A percentile compares a stretch with the other conserved stretches of the same genome.
Conservation (phyloP, 2,888 invertebrate genomes). For the Drosophila subsilvestris region DNA sequence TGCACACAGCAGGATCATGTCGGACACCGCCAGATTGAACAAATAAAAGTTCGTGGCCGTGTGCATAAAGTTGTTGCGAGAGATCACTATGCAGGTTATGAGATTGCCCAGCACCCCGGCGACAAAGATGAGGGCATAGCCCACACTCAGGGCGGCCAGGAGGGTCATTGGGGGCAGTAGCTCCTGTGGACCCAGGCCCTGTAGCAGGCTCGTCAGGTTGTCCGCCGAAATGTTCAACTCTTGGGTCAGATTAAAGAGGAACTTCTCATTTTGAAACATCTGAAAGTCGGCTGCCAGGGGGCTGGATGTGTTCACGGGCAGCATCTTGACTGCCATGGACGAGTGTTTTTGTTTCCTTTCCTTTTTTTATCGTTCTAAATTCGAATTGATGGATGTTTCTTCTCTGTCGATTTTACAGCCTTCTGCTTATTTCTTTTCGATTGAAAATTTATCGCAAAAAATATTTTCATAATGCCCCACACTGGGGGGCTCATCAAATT, state of each 20-base stretch:
- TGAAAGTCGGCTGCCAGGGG: conserved; percentile 55
- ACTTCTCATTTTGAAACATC: conserved; percentile 78
- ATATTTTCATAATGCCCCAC: conserved; percentile 50
- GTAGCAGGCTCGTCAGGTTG: conserved; percentile 77
- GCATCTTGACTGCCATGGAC: conserved; percentile 58
- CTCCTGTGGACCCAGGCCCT: conserved; percentile 54
- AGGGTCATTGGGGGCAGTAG: conserved; percentile 58
- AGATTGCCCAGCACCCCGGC: conserved; percentile 92
- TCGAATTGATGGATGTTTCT: conserved; percentile 12
- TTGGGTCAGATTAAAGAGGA: conserved; percentile 81
- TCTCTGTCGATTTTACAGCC: conserved; percentile 3
- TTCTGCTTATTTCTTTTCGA: conserved; percentile 14
- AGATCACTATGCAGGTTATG: conserved; percentile 93
- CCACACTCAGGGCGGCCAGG: conserved; percentile 87
- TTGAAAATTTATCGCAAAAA: conserved; percentile 12
- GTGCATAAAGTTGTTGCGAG: conserved; percentile 92
- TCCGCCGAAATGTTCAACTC: conserved; percentile 81
- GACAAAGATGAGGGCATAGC: conserved; percentile 87
- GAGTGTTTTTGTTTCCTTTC: conserved; percentile 4
- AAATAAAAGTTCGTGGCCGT: conserved; percentile 92
- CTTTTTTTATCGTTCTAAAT: conserved; percentile 19
- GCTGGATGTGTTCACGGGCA: conserved; percentile 41
- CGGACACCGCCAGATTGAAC: conserved; percentile 93
- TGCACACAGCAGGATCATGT: conserved; percentile 90
- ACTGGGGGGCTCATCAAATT: conserved; percentile 57